Evolutionary conservation across 2,888 invertebrate genomes (phyloP).

Genomic region (Cephus runcator): DNA sequence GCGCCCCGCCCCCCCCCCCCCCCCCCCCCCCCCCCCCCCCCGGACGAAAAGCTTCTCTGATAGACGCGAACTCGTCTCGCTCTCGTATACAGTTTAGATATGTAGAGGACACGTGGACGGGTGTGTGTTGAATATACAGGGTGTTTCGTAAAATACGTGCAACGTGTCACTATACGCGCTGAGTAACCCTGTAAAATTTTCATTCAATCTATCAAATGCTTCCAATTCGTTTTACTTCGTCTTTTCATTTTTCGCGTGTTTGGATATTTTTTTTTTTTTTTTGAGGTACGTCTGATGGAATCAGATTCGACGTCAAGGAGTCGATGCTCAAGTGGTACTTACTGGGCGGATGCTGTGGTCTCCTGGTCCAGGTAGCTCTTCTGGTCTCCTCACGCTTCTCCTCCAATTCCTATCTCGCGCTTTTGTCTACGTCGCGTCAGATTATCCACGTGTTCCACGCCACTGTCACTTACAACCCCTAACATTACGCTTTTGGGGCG

Average conservation of each 20-base stretch:
- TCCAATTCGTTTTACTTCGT: background rate
- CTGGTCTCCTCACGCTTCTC: background rate
- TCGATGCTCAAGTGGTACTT: background rate
- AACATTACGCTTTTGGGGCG: constrained; percentile 12
- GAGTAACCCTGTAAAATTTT: background rate
- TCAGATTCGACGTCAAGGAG: background rate
- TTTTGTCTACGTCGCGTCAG: background rate
- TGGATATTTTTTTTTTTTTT: background rate
- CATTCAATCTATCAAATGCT: background rate
- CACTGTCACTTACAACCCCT: constrained; percentile 50
- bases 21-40: too few relatives aligned
- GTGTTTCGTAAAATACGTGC: background rate
- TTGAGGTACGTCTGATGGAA: background rate
- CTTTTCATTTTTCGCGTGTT: background rate
- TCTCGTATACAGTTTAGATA: background rate
- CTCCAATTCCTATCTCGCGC: background rate
- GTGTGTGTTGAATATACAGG: background rate
- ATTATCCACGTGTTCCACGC: constrained; percentile 28
- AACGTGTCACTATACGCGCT: background rate
- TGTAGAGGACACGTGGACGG: too few relatives aligned
- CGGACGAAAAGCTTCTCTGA: background rate
- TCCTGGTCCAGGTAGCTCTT: background rate
- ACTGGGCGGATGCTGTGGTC: background rate
- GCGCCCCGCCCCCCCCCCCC: too few relatives aligned
- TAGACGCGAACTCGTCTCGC: background rate